Evolutionary conservation across 2,113 vertebrate genomes (phyloP), one percentile per base, ranked within the genome.

Genomic region (Podocnemis expansa): DNA sequence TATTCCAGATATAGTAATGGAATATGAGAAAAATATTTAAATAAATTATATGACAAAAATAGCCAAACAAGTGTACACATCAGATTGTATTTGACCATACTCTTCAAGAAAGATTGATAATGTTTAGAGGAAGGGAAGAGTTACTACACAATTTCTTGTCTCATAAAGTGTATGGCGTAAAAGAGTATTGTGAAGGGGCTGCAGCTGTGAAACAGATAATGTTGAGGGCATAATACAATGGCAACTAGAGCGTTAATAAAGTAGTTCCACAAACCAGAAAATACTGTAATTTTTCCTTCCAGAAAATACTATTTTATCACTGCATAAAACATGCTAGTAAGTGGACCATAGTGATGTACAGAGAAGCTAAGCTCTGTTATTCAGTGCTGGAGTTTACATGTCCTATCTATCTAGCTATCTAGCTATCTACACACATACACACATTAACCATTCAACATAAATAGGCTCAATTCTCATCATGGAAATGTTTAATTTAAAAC

Each of bases 21-120:
- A 91, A 94, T 96, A 63, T 58, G 85, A 63, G 34, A 78, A 86
- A 85, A 93, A 94, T 58, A 88, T n/a, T 67, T 73, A 91, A 97
- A 96, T 95, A 96, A 91, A 96, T 94, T 94, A 89, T 90, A 78
- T 86, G 45, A 88, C 45, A 94, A 96, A 67, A 63, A 80, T 47
- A 92, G 76, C 22, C 94, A 92, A 93, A 93, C 78, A 93, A 70
- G 16, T 93, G 41, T 16, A 82, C 90, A 95, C 91, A 22, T 73
- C 90, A 76, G 93, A 93, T 89, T 89, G 54, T 49, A 84, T 95
- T 91, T 95, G 89, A 87, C 84, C 89, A 92, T 90, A 88, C 80
- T 47, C 47, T 47, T 47, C n/a, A n/a, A 93, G 91, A 93, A 96
- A 84, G 45, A 83, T 5, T 67, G 34, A 79, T 12, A 85, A 6